Evolutionary conservation across 2,888 invertebrate genomes (phyloP), one percentile per base, ranked within the genome.

Genomic region (Drosophila heteroneura): DNA sequence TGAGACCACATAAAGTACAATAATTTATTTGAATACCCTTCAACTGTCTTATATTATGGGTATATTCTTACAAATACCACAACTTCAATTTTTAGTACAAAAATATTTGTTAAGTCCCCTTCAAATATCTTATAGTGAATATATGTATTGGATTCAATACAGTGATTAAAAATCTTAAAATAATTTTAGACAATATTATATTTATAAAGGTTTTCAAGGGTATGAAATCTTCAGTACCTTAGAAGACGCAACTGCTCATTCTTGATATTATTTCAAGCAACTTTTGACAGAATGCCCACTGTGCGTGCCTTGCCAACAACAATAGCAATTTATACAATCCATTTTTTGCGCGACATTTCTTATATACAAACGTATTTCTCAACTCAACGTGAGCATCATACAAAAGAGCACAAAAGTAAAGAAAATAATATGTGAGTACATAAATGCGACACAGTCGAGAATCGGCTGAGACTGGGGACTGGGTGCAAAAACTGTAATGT

Each of bases 311-410:
- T 4, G 22, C 12, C 57, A 57, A 66, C 70, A 76, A 39, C 61
- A 70, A 59, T 44, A 66, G 61, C 57, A 76, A 73, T 62, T 66
- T 73, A 65, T 70, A 67, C 69, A 76, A 76, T 80, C 59, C 60
- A 69, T 73, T 62, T 67, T 66, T 61, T 72, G 73, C 73, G 73
- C 66, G 81, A 81, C 76, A 81, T 69, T 69, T 81, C 59, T 59
- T 66, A 74, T 70, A 72, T 66, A 72, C 62, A 67, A 70, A 58
- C 66, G 41, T 71, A 76, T 85, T 79, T 85, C 83, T 69, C 71
- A 79, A 77, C 72, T 58, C 76, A 79, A 88, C 86, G 90, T 87
- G 86, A 85, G 83, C 75, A 76, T 76, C 79, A 90, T 87, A 83
- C 83, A 78, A 90, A 90, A 85, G 75, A 76, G 72, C 74, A 44